Conservation (phyloP, 2,888 invertebrate genomes). For the Amphipoea lucens region DNA sequence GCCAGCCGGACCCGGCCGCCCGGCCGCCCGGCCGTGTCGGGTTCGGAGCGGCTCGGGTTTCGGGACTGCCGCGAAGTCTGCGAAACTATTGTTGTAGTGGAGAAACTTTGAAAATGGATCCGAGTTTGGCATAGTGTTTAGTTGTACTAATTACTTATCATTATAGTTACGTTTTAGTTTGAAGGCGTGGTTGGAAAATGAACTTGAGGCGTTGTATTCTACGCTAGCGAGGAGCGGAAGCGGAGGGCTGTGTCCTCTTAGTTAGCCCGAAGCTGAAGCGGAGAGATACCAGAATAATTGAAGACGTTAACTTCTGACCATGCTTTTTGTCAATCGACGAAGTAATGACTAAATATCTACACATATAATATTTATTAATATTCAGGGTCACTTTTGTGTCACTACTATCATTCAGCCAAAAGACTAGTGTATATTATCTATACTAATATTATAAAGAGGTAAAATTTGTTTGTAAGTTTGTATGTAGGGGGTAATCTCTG, state of each 20-base stretch:
- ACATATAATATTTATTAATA: background rate
- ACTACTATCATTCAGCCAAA: background rate
- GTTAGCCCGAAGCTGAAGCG: background rate
- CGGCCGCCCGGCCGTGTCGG: slow-evolving; percentile 42
- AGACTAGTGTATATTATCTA: background rate
- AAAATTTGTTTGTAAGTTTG: no score
- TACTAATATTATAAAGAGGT: no score
- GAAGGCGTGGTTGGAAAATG: background rate
- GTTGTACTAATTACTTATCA: slow-evolving; percentile 18
- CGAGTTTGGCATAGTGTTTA: slow-evolving; percentile 17
- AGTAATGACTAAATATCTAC: background rate
- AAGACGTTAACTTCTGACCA: background rate
- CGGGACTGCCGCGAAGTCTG: slow-evolving; percentile 42
- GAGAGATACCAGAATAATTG: no score
- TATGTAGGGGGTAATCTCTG: no score
- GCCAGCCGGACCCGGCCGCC: background rate
- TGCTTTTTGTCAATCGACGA: background rate
- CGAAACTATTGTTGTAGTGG: slow-evolving; percentile 45
- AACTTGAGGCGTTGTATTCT: background rate
- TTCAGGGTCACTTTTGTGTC: background rate
- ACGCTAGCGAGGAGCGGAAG: background rate
- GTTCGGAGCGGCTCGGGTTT: slow-evolving; percentile 47
- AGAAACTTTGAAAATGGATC: slow-evolving; percentile 49
- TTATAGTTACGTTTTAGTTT: slow-evolving; percentile 25
- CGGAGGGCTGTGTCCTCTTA: background rate